Conservation (phyloP, 1,140 invertebrate species). For the Drosophila triauraria region DNA sequence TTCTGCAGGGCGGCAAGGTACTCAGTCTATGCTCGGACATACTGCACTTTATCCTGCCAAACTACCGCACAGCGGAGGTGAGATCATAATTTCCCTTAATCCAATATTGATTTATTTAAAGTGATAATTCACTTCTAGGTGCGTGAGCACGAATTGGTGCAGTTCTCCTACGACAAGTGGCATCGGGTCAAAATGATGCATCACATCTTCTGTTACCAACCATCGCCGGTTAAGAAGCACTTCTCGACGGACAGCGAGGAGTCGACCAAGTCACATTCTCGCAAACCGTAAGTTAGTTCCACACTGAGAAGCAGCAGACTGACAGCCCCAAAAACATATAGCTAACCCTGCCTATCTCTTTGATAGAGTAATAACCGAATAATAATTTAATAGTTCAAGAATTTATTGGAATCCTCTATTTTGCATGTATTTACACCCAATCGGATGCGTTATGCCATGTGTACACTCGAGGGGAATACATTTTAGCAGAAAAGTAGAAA, state of each 20-base stretch:
- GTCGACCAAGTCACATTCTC: constrained; percentile 71
- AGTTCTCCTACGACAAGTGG: constrained; percentile 93
- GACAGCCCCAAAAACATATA: constrained; percentile 5
- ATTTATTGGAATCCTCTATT: constrained; percentile 4
- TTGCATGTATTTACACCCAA: constrained; percentile 36
- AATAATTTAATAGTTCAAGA: constrained; percentile 13
- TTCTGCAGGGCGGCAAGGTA: constrained; percentile 91
- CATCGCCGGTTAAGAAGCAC: constrained; percentile 91
- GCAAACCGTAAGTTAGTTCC: constrained; percentile 86
- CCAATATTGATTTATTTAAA: no score
- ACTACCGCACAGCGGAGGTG: constrained; percentile 93
- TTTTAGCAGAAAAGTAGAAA: background rate
- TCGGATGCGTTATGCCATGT: background rate
- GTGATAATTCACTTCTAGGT: constrained; percentile 85
- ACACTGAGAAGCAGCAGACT: constrained; percentile 27
- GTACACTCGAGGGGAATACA: background rate
- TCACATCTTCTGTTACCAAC: constrained; percentile 94
- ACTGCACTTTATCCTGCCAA: constrained; percentile 90
- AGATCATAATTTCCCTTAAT: background rate
- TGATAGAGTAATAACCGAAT: background rate
- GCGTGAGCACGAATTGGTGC: constrained; percentile 92
- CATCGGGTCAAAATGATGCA: constrained; percentile 93
- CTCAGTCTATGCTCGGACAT: constrained; percentile 93
- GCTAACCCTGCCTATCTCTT: constrained; percentile 16
- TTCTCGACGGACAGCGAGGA: constrained; percentile 90